These are phyloP conservation scores for Lanius ludovicianus DNA, from an alignment of 2,113 vertebrate species.

Conservation along the genomic window DNA sequence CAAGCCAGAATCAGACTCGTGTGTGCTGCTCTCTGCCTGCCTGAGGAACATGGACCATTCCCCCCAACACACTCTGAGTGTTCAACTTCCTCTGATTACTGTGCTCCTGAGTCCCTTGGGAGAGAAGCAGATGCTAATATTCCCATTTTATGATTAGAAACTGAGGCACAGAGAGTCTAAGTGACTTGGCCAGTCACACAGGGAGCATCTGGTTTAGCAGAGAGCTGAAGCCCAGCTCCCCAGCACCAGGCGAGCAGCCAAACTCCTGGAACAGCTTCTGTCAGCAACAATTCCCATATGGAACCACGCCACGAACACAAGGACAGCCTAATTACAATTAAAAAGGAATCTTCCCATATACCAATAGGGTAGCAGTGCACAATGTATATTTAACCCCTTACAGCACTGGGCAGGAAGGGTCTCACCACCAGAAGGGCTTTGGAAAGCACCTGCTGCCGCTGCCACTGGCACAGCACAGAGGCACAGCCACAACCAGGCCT, in stretches of 20 bases:
- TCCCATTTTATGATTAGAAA: not conserved
- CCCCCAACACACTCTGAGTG: rapidly evolving
- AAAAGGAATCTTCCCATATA: slow-evolving; percentile 40
- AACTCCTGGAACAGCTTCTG: slow-evolving; percentile 60
- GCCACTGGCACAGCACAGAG: not conserved
- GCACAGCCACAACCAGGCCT: rapidly evolving
- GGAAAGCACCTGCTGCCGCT: not conserved
- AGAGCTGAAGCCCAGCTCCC: not conserved
- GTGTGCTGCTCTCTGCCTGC: not conserved
- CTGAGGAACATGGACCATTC: not conserved
- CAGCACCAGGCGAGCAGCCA: not conserved
- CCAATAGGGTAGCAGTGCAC: not conserved
- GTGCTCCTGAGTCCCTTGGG: not conserved
- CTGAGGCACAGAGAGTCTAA: slow-evolving; percentile 22
- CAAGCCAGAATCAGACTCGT: not conserved
- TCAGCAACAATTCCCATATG: slow-evolving; percentile 45
- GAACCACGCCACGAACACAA: slow-evolving; percentile 24
- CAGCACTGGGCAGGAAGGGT: not conserved
- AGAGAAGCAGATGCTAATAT: not conserved
- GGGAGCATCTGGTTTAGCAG: slow-evolving; percentile 39
- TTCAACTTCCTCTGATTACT: not conserved
- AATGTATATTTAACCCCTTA: not conserved
- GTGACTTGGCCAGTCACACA: not conserved
- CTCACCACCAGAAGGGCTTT: not conserved
- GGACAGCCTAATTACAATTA: slow-evolving; percentile 55